These are phyloP conservation scores for Parnassius mnemosyne DNA, from an alignment of 2,888 invertebrate species.

Conservation along the genomic window DNA sequence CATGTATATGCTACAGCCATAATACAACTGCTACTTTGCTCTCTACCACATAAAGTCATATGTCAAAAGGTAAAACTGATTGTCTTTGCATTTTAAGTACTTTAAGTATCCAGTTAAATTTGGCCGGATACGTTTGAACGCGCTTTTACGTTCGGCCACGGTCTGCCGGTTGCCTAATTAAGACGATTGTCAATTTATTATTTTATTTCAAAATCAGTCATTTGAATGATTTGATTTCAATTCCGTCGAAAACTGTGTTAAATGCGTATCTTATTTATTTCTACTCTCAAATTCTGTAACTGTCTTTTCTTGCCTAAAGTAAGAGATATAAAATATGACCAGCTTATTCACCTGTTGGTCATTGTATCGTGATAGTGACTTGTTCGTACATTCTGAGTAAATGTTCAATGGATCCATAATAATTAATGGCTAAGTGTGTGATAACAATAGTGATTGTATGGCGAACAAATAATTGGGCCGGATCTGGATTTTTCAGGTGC, in stretches of 20 bases:
- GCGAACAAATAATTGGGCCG: too few species aligned
- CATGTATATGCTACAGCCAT: too few species aligned
- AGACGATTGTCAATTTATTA: constrained; percentile 2
- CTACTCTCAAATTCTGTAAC: neutral
- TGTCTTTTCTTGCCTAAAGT: neutral
- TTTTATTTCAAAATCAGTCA: constrained; percentile 12
- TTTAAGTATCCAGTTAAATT: neutral
- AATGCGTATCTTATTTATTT: neutral
- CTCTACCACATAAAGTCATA: too few species aligned
- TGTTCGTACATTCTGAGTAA: too few species aligned
- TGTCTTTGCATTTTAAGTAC: neutral
- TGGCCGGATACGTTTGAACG: neutral
- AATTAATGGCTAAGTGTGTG: too few species aligned
- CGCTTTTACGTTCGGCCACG: constrained; percentile 7
- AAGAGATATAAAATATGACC: too few species aligned
- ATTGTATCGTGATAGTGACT: too few species aligned
- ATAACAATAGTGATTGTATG: too few species aligned
- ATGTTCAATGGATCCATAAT: too few species aligned
- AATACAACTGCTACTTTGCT: too few species aligned
- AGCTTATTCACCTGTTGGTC: too few species aligned
- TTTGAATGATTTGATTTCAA: constrained; percentile 6
- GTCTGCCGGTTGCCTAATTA: constrained; percentile 13
- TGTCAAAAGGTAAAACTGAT: neutral
- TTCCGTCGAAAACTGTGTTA: constrained; percentile 7
- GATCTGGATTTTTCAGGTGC: too few species aligned